Conservation (phyloP, 2,113 vertebrate genomes). For the Gymnogyps californianus region DNA sequence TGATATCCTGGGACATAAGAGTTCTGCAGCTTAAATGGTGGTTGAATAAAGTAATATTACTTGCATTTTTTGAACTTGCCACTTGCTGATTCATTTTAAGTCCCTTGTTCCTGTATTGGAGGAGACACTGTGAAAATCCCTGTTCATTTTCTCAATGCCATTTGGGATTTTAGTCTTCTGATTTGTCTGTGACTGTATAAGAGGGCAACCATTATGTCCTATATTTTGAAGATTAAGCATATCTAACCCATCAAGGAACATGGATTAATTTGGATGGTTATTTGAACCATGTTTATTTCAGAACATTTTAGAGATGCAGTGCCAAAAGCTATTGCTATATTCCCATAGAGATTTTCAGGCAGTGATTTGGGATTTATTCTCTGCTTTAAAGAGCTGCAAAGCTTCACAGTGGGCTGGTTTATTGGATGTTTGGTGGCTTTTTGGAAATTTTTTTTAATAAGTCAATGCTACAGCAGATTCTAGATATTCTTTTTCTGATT, state of each 20-base stretch:
- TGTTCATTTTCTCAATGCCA: neutral
- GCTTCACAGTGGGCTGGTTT: neutral
- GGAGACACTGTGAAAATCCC: neutral
- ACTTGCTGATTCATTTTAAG: neutral
- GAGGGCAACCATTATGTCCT: neutral
- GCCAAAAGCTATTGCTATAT: neutral
- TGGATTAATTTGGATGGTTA: neutral
- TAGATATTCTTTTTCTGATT: neutral
- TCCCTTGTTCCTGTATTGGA: neutral
- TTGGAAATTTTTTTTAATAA: neutral
- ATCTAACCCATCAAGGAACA: neutral
- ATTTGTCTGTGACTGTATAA: neutral
- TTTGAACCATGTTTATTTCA: neutral
- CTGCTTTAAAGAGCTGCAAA: neutral
- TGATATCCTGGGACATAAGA: neutral
- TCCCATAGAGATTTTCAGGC: neutral
- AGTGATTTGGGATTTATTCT: neutral
- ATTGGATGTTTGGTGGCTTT: neutral
- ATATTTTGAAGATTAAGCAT: neutral
- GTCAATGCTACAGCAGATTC: neutral
- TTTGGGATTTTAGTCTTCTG: neutral
- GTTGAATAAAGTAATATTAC: neutral
- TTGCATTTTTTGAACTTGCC: neutral
- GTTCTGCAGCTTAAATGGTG: neutral
- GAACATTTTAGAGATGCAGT: neutral